Conservation (phyloP, 2,888 invertebrate species). For the Shargacucullia verbasci region DNA sequence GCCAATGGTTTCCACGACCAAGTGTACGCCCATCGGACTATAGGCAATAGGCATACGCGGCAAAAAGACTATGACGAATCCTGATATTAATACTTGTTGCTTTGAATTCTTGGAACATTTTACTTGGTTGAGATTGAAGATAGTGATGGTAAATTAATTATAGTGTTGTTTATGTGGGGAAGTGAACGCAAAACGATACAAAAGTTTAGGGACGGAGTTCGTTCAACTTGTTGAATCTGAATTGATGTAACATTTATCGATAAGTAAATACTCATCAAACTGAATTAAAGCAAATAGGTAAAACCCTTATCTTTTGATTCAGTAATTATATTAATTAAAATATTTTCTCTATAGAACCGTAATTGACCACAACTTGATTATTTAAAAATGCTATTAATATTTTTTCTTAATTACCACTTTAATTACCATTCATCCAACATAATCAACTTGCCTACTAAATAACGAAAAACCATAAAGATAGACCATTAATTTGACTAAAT, state of each 20-base stretch:
- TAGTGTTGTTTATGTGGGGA: constrained; percentile 41
- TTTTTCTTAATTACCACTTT: constrained; percentile 26
- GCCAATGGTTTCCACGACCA: constrained; percentile 77
- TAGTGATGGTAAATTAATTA: constrained; percentile 50
- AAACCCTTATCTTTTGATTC: neutral
- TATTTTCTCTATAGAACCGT: too few relatives aligned
- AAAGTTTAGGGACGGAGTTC: constrained; percentile 12
- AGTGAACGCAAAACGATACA: constrained; percentile 20
- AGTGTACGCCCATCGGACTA: constrained; percentile 46
- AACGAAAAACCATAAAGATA: constrained; percentile 33
- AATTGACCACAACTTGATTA: constrained; percentile 19
- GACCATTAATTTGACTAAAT: constrained; percentile 7
- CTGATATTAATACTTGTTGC: constrained; percentile 55
- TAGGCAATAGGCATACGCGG: constrained; percentile 35
- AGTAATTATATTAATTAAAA: too few relatives aligned
- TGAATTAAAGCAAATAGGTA: constrained; percentile 15
- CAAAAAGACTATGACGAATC: constrained; percentile 60
- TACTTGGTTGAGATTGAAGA: constrained; percentile 38
- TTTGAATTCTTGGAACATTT: constrained; percentile 48
- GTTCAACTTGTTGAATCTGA: constrained; percentile 2
- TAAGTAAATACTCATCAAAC: constrained; percentile 26
- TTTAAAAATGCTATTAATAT: constrained; percentile 31
- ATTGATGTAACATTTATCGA: neutral
- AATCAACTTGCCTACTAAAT: constrained; percentile 34
- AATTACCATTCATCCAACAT: constrained; percentile 18